Conservation (phyloP, 2,888 invertebrate genomes). For the Phortica okadai region DNA sequence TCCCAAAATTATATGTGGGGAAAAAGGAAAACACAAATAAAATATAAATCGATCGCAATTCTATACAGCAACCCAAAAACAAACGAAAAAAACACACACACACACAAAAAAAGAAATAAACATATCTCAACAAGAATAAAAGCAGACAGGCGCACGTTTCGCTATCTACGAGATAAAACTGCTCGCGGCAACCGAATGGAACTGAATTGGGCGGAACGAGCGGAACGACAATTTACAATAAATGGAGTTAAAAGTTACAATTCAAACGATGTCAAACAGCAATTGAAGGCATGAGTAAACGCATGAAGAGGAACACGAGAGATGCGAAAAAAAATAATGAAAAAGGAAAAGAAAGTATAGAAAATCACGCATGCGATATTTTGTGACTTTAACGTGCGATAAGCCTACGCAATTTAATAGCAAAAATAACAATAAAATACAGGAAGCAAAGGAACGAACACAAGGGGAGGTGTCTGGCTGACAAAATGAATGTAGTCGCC, state of each 20-base stretch:
- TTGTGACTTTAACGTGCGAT: conserved; percentile 66
- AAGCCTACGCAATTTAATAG: conserved; percentile 70
- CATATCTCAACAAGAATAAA: neutral
- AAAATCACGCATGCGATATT: conserved; percentile 40
- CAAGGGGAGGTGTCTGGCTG: conserved; percentile 51
- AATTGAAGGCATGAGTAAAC: conserved; percentile 17
- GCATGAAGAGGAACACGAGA: neutral
- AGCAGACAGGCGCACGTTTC: conserved; percentile 19
- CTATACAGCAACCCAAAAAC: conserved; percentile 15
- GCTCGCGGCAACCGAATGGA: conserved; percentile 9
- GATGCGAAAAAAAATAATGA: neutral
- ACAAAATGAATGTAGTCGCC: conserved; percentile 60
- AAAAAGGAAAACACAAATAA: conserved; percentile 4
- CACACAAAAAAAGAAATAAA: neutral
- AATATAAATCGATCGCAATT: conserved; percentile 24
- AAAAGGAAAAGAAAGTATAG: neutral
- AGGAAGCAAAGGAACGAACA: conserved; percentile 49
- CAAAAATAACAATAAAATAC: conserved; percentile 71
- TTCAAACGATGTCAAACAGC: conserved; percentile 52
- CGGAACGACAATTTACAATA: conserved; percentile 65
- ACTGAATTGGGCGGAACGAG: neutral
- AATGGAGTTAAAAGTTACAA: conserved; percentile 71
- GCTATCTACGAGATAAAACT: conserved; percentile 26
- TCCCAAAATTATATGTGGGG: neutral
- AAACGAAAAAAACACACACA: neutral